phyloP scores from a whole-genome alignment of 2,113 vertebrate genomes.

The Rhabdomys dilectus region DNA sequence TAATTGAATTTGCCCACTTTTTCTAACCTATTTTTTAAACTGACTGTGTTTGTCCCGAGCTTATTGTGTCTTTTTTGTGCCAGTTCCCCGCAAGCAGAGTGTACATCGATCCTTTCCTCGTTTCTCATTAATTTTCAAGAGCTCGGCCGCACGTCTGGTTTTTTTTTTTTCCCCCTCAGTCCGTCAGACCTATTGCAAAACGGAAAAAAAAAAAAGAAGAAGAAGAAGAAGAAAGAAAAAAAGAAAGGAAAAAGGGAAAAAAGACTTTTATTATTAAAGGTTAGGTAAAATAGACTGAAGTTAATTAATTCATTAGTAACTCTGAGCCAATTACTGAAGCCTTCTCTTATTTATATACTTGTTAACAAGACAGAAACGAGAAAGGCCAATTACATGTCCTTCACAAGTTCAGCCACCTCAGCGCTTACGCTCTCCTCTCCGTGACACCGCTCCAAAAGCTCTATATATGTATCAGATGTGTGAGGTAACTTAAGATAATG shows the following conservation, averaged over 20 bases:
- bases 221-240: neutral
- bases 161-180: constrained; percentile 82
- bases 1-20: constrained; percentile 99
- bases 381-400: constrained; percentile 91
- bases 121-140: constrained; percentile 97
- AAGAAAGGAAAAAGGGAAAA: constrained; percentile 75
- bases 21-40: constrained; percentile 98
- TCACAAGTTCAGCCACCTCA: constrained; percentile 87
- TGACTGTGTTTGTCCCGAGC: constrained; percentile 98
- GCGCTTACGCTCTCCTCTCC: constrained; percentile 83
- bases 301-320: constrained; percentile 97
- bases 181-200: constrained; percentile 90
- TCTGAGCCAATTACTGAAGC: constrained; percentile 93
- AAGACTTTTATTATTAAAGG: constrained; percentile 92
- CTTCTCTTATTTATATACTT: constrained; percentile 92
- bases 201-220: neutral
- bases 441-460: constrained; percentile 73
- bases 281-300: constrained; percentile 93
- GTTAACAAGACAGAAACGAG: constrained; percentile 92
- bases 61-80: constrained; percentile 99
- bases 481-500: constrained; percentile 64
- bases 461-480: constrained; percentile 74
- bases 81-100: constrained; percentile 95
- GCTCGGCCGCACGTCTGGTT: constrained; percentile 92
- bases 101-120: constrained; percentile 94